A percentile compares a stretch with the other conserved stretches of the same genome.
Evolutionary conservation across 1,140 invertebrate genomes (phyloP).

Genomic region (Caerostris darwini): DNA sequence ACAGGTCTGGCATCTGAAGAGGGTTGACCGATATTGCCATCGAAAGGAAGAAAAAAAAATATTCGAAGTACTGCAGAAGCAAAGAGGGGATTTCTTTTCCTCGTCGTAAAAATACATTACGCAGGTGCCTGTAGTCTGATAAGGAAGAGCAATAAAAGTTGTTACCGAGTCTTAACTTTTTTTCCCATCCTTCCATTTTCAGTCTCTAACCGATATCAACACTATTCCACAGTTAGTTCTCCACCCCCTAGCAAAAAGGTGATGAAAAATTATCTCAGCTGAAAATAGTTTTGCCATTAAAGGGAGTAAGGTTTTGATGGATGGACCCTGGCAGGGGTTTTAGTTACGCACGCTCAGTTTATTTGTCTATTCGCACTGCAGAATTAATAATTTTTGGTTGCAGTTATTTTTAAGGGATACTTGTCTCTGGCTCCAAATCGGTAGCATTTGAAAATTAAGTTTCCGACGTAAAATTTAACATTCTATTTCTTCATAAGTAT

Average conservation of each 20-base stretch:
- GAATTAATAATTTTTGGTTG: too few relatives aligned
- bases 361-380: too few relatives aligned
- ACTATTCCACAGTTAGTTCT: not conserved
- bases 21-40: not conserved
- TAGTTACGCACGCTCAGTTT: too few relatives aligned
- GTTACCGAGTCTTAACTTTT: not conserved
- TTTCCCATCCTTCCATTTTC: not conserved
- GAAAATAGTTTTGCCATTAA: not conserved
- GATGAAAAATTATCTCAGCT: conserved; percentile 24
- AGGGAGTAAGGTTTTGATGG: not conserved
- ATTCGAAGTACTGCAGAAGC: not conserved
- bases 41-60: not conserved
- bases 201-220: conserved; percentile 1
- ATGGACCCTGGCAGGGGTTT: not conserved
- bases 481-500: too few relatives aligned
- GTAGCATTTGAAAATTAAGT: too few relatives aligned
- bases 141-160: conserved; percentile 36
- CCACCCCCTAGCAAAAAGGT: not conserved
- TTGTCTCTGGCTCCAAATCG: too few relatives aligned
- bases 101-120: conserved; percentile 30
- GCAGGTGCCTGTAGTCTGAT: conserved; percentile 25
- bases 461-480: too few relatives aligned
- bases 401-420: too few relatives aligned
- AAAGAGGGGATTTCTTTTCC: not conserved
- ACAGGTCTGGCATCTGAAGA: conserved; percentile 13